Evolutionary conservation across 2,113 vertebrate genomes (phyloP).

Genomic region (Mandrillus leucophaeus): DNA sequence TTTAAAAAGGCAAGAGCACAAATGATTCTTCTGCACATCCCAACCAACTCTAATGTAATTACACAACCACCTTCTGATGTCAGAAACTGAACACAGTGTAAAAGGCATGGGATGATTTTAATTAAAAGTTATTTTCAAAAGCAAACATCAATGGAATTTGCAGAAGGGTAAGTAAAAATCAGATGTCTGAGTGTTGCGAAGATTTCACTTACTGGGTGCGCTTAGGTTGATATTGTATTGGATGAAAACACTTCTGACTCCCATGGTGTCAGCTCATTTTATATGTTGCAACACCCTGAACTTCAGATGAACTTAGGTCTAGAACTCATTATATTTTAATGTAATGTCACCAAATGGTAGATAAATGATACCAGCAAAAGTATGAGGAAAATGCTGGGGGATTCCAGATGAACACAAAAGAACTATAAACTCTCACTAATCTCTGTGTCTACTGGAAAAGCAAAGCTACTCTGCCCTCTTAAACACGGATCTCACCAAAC

Average conservation of each 20-base stretch:
- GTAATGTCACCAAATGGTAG: not conserved
- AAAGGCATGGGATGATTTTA: slow-evolving; percentile 63
- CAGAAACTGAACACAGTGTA: slow-evolving; percentile 47
- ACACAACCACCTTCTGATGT: not conserved
- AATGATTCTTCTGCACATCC: not conserved
- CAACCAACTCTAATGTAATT: slow-evolving; percentile 19
- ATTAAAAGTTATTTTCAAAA: slow-evolving; percentile 73
- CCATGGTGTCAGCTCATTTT: not conserved
- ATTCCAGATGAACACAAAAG: not conserved
- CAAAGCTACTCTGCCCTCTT: not conserved
- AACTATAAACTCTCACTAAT: not conserved
- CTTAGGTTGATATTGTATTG: not conserved
- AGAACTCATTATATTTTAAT: not conserved
- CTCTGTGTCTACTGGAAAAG: not conserved
- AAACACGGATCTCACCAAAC: not conserved
- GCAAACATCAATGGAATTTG: slow-evolving; percentile 70
- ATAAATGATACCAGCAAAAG: not conserved
- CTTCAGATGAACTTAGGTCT: slow-evolving; percentile 52
- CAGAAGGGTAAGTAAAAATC: slow-evolving; percentile 69
- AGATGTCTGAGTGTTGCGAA: not conserved
- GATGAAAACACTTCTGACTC: slow-evolving; percentile 2
- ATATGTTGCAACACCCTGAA: not conserved
- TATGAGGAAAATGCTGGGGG: not conserved
- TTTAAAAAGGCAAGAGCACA: slow-evolving; percentile 17
- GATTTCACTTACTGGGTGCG: not conserved